Conservation (phyloP, 2,113 vertebrate species). For the Semnornis frantzii region DNA sequence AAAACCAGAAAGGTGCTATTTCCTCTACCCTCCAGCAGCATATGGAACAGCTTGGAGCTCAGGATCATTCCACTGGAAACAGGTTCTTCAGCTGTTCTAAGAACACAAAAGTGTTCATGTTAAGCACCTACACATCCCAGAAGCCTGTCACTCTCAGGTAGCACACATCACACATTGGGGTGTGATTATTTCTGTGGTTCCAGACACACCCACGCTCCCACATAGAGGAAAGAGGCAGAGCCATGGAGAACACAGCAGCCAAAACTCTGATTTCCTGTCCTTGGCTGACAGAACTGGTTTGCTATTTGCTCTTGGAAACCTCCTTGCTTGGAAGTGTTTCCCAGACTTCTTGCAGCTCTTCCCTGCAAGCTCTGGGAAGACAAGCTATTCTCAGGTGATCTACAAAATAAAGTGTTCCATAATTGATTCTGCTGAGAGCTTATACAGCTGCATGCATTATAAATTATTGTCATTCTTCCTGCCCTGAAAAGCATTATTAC, state of each 20-base stretch:
- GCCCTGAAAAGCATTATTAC: slow-evolving; percentile 21
- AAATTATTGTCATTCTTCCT: slow-evolving; percentile 32
- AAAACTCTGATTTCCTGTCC: slow-evolving; percentile 42
- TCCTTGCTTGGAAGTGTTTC: background rate
- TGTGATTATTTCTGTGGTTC: background rate
- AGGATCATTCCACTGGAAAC: background rate
- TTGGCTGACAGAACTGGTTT: slow-evolving; percentile 5
- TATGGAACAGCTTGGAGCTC: background rate
- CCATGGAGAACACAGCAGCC: background rate
- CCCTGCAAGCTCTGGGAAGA: background rate
- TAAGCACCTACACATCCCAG: background rate
- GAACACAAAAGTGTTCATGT: background rate
- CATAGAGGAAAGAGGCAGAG: background rate
- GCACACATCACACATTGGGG: background rate
- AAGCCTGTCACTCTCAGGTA: background rate
- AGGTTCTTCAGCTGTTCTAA: background rate
- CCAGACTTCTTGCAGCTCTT: slow-evolving; percentile 14
- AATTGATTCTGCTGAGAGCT: slow-evolving; percentile 52
- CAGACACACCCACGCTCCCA: background rate
- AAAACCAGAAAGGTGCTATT: background rate
- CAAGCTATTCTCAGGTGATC: slow-evolving; percentile 56
- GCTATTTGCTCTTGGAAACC: slow-evolving; percentile 52
- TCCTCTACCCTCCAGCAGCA: background rate
- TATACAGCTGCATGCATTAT: slow-evolving; percentile 31
- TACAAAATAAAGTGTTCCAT: slow-evolving; percentile 46